Percentiles rank a stretch among this genome's conserved stretches.
phyloP scores from a whole-genome alignment of 1,140 invertebrate genomes.

The Lutraria rhynchaena region DNA sequence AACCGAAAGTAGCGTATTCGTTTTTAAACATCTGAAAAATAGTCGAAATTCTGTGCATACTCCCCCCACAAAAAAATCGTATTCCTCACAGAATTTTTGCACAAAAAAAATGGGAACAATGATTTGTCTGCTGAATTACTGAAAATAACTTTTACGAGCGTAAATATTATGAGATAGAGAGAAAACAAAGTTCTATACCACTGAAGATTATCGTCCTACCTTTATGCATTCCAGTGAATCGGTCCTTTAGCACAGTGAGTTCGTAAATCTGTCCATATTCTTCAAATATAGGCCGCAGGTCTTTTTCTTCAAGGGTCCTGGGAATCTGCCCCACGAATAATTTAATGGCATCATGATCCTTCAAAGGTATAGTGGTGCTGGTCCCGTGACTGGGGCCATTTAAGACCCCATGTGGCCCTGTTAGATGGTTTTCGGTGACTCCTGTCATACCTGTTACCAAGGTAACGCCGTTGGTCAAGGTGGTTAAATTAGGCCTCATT shows the following conservation, averaged over 20 bases:
- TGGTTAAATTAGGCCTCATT: conserved; percentile 57
- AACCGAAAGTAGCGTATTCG: too few species aligned
- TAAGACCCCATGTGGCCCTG: not conserved
- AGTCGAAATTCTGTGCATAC: too few species aligned
- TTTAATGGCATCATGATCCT: conserved; percentile 88
- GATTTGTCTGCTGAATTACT: too few species aligned
- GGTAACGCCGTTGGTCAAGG: conserved; percentile 48
- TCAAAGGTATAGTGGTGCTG: conserved; percentile 70
- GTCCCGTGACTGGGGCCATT: conserved; percentile 33
- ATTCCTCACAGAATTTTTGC: too few species aligned
- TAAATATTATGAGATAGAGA: not conserved
- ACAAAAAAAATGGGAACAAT: too few species aligned
- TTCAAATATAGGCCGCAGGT: conserved; percentile 95
- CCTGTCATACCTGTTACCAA: conserved; percentile 34
- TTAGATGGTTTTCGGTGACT: conserved; percentile 5
- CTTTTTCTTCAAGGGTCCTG: conserved; percentile 93
- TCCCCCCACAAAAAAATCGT: too few species aligned
- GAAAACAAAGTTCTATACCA: conserved; percentile 28
- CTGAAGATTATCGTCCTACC: conserved; percentile 87
- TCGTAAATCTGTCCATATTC: conserved; percentile 97
- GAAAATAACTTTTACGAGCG: not conserved
- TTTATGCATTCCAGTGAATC: conserved; percentile 95
- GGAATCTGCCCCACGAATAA: conserved; percentile 97
- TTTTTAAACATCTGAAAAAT: too few species aligned
- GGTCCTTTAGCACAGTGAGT: conserved; percentile 92